phyloP scores from a whole-genome alignment of 2,888 invertebrate species.

The Blera fallax region DNA sequence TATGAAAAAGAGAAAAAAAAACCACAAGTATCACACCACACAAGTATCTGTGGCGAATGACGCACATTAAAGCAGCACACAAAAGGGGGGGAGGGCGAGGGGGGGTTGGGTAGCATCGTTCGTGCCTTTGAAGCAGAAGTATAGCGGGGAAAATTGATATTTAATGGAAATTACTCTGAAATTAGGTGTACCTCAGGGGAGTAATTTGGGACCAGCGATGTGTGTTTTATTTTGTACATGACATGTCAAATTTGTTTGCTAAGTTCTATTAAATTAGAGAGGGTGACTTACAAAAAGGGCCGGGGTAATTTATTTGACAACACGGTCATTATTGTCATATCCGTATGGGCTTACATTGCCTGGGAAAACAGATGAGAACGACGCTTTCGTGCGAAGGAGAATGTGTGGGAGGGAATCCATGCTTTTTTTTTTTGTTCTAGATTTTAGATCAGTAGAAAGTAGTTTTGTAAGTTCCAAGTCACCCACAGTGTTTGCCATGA shows the following conservation, averaged over 20 bases:
- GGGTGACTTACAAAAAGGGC: neutral
- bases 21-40: neutral
- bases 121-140: neutral
- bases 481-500: too few species aligned
- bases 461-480: too few species aligned
- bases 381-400: too few species aligned
- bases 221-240: constrained; percentile 43
- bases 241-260: constrained; percentile 41
- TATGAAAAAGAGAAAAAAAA: neutral
- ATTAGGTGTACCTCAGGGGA: constrained; percentile 62
- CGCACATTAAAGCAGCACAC: constrained; percentile 21
- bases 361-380: neutral
- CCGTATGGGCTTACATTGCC: neutral
- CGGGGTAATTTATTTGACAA: constrained; percentile 32
- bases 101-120: neutral
- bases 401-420: too few species aligned
- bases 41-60: constrained; percentile 22
- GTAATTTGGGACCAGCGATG: constrained; percentile 50
- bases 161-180: constrained; percentile 68
- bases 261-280: constrained; percentile 30
- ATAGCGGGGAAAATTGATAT: constrained; percentile 54
- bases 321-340: constrained; percentile 26
- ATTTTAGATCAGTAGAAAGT: too few species aligned
- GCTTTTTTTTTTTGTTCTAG: too few species aligned
- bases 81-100: too few species aligned